Conservation (phyloP, 2,797 vertebrate species). For the Syndactyla subalaris region DNA sequence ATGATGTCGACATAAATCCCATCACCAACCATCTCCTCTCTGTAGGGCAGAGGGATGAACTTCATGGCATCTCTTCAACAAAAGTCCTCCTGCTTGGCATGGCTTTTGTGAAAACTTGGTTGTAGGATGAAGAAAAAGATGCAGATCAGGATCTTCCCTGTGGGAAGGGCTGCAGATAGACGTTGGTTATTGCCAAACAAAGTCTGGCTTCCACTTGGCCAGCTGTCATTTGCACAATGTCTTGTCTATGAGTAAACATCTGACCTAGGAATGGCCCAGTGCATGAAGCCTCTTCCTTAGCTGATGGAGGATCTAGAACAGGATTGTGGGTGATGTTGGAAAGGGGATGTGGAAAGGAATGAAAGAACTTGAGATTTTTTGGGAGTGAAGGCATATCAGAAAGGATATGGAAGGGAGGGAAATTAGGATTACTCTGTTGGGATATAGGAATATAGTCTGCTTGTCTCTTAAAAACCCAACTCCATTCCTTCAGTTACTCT, state of each 20-base stretch:
- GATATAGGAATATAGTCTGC: background rate
- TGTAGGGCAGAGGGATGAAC: background rate
- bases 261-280: background rate
- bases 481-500: background rate
- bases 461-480: background rate
- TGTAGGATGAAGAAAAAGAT: background rate
- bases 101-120: background rate
- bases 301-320: background rate
- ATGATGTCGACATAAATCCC: background rate
- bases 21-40: background rate
- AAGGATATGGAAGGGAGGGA: background rate
- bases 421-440: background rate
- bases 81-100: background rate
- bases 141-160: background rate
- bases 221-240: accelerated
- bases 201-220: background rate
- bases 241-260: background rate
- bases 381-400: background rate
- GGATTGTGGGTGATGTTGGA: background rate
- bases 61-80: background rate
- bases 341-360: background rate
- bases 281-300: background rate
- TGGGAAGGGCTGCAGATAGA: background rate
- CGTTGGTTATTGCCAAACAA: background rate
- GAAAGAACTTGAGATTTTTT: background rate